Evolutionary conservation across 2,888 invertebrate species (phyloP).

Genomic region (Rhagophthalmus giganteus): DNA sequence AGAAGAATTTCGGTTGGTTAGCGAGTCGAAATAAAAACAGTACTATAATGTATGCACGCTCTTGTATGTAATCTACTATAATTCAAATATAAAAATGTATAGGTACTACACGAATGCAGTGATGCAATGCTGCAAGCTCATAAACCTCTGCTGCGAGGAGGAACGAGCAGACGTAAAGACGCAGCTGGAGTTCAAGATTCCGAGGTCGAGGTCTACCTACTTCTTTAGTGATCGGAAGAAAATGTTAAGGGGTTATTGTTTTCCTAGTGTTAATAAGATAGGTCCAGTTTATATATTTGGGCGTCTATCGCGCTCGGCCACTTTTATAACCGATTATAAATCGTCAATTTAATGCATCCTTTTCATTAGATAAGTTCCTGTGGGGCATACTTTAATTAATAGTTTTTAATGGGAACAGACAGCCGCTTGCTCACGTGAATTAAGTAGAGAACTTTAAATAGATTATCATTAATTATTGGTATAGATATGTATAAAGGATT

Average conservation of each 20-base stretch:
- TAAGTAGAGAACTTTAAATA: no score
- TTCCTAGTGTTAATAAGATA: slow-evolving; percentile 2
- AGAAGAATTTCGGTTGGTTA: no score
- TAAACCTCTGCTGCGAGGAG: slow-evolving; percentile 25
- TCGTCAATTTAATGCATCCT: not conserved
- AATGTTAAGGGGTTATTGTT: slow-evolving; percentile 6
- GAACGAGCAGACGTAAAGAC: slow-evolving; percentile 25
- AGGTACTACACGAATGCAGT: slow-evolving; percentile 24
- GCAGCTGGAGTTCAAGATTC: slow-evolving; percentile 29
- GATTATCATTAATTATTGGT: no score
- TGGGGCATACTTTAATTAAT: not conserved
- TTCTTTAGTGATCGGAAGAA: slow-evolving; percentile 5
- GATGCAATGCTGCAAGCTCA: slow-evolving; percentile 29
- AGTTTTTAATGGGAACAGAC: not conserved
- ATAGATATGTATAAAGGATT: no score
- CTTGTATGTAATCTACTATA: not conserved
- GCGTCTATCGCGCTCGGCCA: not conserved
- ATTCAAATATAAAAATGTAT: not conserved
- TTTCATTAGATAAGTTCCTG: not conserved
- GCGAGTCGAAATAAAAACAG: no score
- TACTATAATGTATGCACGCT: no score
- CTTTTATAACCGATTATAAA: not conserved
- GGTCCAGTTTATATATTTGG: not conserved
- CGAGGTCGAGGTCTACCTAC: slow-evolving; percentile 25
- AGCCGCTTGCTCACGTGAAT: no score